phyloP scores from a whole-genome alignment of 64 coral and sea anemone species.

The Astreopora myriophthalma region DNA sequence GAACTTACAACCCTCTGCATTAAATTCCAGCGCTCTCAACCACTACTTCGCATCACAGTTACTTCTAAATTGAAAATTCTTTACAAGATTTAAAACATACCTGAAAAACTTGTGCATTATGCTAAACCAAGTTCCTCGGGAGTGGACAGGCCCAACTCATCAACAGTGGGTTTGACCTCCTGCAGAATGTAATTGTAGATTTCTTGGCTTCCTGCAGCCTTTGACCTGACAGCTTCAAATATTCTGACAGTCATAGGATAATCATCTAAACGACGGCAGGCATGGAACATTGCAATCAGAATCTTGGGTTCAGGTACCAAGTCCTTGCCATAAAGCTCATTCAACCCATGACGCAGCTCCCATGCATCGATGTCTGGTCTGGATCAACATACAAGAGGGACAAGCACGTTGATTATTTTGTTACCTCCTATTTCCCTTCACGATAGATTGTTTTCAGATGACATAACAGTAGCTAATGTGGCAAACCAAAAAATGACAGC shows the following conservation, averaged over 20 bases:
- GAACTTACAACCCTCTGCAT: too few relatives aligned
- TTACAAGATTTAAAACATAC: not conserved
- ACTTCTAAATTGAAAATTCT: not conserved
- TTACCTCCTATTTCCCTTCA: too few relatives aligned
- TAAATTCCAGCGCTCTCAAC: too few relatives aligned
- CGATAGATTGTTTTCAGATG: too few relatives aligned
- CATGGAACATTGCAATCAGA: slow-evolving; percentile 89
- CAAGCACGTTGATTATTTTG: not conserved
- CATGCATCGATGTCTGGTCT: slow-evolving; percentile 94
- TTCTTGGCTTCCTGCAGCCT: slow-evolving; percentile 75
- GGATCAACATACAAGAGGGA: not conserved
- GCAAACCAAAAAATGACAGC: too few relatives aligned
- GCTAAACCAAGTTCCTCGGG: slow-evolving; percentile 87
- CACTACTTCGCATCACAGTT: too few relatives aligned
- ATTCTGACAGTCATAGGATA: slow-evolving; percentile 78
- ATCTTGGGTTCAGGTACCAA: slow-evolving; percentile 98
- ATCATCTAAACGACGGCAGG: slow-evolving; percentile 90
- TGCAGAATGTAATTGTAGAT: slow-evolving; percentile 91
- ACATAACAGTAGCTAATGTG: too few relatives aligned
- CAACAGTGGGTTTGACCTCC: slow-evolving; percentile 88
- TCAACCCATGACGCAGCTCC: slow-evolving; percentile 93
- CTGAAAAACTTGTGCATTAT: slow-evolving; percentile 24
- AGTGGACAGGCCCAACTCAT: slow-evolving; percentile 88
- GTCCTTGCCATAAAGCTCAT: slow-evolving; percentile 96
- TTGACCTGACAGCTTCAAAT: slow-evolving; percentile 78